These are phyloP conservation scores for Tachina lurida DNA, from an alignment of 2,888 invertebrate species.

Conservation along the genomic window DNA sequence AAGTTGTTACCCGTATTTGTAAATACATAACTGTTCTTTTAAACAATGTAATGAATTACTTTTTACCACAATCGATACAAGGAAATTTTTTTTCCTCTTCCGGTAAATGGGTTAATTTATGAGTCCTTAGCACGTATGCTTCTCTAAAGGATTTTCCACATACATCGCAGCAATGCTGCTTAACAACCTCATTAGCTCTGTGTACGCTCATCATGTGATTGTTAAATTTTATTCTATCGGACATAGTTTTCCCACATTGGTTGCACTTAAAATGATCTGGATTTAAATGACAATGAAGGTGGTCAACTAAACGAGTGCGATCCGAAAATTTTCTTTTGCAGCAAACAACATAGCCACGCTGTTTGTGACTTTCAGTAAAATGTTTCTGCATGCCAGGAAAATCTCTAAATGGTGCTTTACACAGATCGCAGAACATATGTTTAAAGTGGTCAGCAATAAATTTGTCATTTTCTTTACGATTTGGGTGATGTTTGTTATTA, in stretches of 20 bases:
- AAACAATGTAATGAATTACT: slow-evolving; percentile 65
- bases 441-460: slow-evolving; percentile 57
- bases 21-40: not conserved
- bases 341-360: slow-evolving; percentile 79
- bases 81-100: slow-evolving; percentile 80
- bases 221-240: slow-evolving; percentile 76
- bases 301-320: slow-evolving; percentile 80
- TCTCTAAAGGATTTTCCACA: slow-evolving; percentile 76
- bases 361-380: slow-evolving; percentile 69
- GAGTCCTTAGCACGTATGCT: slow-evolving; percentile 79
- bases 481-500: slow-evolving; percentile 44
- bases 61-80: slow-evolving; percentile 80
- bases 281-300: slow-evolving; percentile 81
- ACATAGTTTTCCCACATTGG: slow-evolving; percentile 77
- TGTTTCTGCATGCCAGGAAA: slow-evolving; percentile 66
- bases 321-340: slow-evolving; percentile 81
- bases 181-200: slow-evolving; percentile 75
- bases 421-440: slow-evolving; percentile 50
- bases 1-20: not conserved
- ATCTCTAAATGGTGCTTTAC: slow-evolving; percentile 40
- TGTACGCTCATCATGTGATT: slow-evolving; percentile 76
- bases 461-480: slow-evolving; percentile 48
- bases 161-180: slow-evolving; percentile 75
- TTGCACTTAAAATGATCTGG: slow-evolving; percentile 81
- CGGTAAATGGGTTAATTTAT: slow-evolving; percentile 80